Conservation (phyloP, 2,797 vertebrate species). For the Hippocampus kuda region DNA sequence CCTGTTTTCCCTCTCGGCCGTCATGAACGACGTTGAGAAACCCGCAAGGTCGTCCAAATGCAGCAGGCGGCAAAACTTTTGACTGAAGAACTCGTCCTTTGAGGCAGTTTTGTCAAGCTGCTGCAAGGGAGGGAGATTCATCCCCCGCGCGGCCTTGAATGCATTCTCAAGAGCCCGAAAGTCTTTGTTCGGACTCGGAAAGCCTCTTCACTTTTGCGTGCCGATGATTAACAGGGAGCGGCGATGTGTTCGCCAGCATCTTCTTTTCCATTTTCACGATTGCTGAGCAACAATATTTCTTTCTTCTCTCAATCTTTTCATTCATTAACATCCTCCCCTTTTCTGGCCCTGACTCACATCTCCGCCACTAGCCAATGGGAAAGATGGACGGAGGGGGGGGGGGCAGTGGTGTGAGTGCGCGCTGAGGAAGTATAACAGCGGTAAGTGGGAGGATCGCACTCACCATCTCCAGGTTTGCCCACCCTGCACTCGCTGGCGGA, state of each 20-base stretch:
- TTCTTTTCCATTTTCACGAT: neutral
- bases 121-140: neutral
- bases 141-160: conserved; percentile 1
- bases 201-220: no score
- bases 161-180: no score
- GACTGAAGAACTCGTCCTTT: neutral
- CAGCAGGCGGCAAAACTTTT: neutral
- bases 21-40: neutral
- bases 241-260: no score
- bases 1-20: no score
- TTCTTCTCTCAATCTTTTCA: neutral
- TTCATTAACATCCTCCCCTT: neutral
- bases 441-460: neutral
- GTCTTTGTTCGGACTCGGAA: neutral
- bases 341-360: neutral
- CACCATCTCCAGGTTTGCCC: neutral
- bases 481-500: neutral
- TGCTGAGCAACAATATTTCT: neutral
- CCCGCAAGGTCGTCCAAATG: neutral
- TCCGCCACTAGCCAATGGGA: neutral
- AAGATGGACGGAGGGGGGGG: neutral
- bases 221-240: neutral
- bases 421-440: neutral
- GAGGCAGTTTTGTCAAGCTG: neutral
- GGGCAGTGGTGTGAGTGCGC: neutral